Evolutionary conservation across 2,113 vertebrate genomes (phyloP), one percentile per base, ranked within the genome.

Genomic region (Rhadina sibilatrix): DNA sequence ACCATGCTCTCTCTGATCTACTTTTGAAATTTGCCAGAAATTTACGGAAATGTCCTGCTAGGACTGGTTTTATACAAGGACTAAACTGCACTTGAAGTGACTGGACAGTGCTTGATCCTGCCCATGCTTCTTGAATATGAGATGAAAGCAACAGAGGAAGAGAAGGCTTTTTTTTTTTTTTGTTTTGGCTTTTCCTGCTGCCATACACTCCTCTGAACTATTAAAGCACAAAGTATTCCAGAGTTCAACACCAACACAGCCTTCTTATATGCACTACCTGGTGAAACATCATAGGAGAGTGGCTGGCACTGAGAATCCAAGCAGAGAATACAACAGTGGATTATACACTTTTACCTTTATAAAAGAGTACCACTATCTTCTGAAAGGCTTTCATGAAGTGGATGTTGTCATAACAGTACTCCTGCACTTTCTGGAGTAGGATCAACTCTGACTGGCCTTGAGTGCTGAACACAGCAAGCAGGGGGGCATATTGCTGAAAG

Each of bases 301-400:
- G 33, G 74, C 0, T 77, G 54, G 54, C 59, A 72, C 2, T 56
- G 35, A 69, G 37, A 69, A 83, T 46, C 57, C 47, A n/a, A 0
- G 2, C 22, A 42, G 7, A 37, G 38, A 20, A 40, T 30, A 63
- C 7, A 25, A n/a, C 6, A 61, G 16, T 9, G 20, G 19, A 40
- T 20, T 15, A 77, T 2, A 53, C 47, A 60, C 5, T 53, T 72
- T 63, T 97, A 99, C 99, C 99, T 99, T 99, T 99, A 89, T 99
- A 99, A 68, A 99, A 99, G 92, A 99, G 99, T 83, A 99, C 98
- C 95, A 99, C 98, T n/a, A 99, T 99, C 98, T 99, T 99, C 96
- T 98, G 99, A 97, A 99, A 99, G 93, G 99, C 98, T 97, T 99
- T 99, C 99, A 99, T 99, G 97, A 99, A 99, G 92, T 99, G 99